phyloP scores from a whole-genome alignment of 2,888 invertebrate species.

The Trichacis sp. region DNA sequence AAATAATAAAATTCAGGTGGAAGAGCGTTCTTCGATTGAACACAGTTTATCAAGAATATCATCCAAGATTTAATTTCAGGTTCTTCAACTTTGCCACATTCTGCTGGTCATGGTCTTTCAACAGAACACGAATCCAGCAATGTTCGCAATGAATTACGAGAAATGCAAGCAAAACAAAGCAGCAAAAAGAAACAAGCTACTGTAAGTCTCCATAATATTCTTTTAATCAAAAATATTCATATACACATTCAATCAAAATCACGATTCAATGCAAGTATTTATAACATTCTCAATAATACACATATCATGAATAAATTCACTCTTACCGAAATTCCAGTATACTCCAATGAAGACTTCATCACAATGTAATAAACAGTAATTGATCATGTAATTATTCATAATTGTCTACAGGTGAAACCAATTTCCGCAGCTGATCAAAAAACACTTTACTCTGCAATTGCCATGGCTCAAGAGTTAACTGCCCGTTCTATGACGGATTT shows the following conservation, averaged over 20 bases:
- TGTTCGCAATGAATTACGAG: slow-evolving; percentile 78
- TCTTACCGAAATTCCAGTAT: too few species aligned
- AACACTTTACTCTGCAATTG: slow-evolving; percentile 92
- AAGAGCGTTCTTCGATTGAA: too few species aligned
- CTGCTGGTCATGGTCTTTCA: slow-evolving; percentile 53
- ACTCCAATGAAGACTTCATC: too few species aligned
- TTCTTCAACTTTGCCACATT: slow-evolving; percentile 65
- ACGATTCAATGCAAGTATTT: too few species aligned
- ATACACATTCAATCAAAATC: too few species aligned
- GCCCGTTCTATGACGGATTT: slow-evolving; percentile 70
- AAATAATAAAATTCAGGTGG: too few species aligned
- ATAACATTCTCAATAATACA: too few species aligned
- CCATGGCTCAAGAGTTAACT: slow-evolving; percentile 92
- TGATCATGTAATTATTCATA: too few species aligned
- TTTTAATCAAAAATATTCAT: too few species aligned
- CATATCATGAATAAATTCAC: too few species aligned
- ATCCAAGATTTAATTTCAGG: slow-evolving; percentile 41
- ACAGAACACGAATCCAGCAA: slow-evolving; percentile 74
- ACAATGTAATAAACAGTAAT: too few species aligned
- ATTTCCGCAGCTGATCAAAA: slow-evolving; percentile 94
- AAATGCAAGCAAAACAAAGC: slow-evolving; percentile 72
- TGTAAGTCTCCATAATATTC: slow-evolving; percentile 68
- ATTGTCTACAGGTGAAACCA: slow-evolving; percentile 78
- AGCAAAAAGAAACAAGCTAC: slow-evolving; percentile 73
- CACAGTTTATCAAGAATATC: too few species aligned